phyloP scores from a whole-genome alignment of 92 coral and sea anemone genomes.

The Palythoa grandiflora region DNA sequence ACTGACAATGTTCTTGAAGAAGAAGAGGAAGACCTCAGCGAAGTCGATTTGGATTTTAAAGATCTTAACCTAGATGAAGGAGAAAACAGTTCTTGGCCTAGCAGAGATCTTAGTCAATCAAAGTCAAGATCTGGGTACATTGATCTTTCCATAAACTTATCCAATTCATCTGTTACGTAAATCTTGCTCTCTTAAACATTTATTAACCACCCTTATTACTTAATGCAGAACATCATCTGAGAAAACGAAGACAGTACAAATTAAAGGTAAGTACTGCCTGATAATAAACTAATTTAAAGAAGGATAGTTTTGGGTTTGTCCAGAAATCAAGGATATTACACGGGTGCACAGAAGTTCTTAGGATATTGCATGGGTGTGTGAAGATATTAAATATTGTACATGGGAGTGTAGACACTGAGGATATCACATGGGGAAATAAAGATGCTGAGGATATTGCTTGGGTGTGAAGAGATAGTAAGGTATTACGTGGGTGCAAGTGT shows the following conservation, averaged over 20 bases:
- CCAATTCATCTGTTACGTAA: neutral
- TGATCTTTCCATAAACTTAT: neutral
- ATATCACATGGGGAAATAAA: no score
- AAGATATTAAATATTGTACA: no score
- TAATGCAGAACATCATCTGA: conserved; percentile 17
- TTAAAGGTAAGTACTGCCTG: conserved; percentile 11
- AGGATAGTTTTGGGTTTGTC: no score
- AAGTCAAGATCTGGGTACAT: conserved; percentile 19
- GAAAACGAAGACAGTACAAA: neutral
- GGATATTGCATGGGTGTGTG: no score
- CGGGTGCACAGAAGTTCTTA: no score
- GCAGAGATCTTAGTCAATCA: conserved; percentile 4
- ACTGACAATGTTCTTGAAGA: conserved; percentile 37
- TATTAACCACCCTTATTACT: neutral
- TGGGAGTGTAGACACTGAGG: no score
- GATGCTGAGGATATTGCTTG: no score
- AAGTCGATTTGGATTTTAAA: conserved; percentile 48
- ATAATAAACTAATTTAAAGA: no score
- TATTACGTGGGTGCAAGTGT: no score
- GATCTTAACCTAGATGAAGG: conserved; percentile 18
- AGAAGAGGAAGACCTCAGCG: conserved; percentile 71
- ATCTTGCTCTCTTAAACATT: neutral
- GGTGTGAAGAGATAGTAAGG: no score
- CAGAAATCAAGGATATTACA: no score
- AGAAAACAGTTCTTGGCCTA: neutral